Evolutionary conservation across 1,140 invertebrate species (phyloP).

Genomic region (Calliphora vicina): DNA sequence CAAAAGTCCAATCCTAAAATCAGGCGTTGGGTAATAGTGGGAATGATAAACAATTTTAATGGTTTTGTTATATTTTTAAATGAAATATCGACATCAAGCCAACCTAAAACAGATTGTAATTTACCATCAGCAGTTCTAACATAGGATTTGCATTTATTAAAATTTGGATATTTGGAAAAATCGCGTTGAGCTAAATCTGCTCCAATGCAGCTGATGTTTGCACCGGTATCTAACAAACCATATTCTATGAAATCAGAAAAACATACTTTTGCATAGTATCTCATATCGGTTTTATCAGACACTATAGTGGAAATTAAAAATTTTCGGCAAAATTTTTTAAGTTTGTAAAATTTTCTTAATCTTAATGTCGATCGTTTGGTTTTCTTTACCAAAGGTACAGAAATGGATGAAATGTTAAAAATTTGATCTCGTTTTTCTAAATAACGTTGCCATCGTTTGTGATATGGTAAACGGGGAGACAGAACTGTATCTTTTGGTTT

Average conservation of each 20-base stretch:
- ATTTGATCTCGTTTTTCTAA: neutral
- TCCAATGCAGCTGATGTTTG: too few relatives aligned
- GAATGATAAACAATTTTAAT: neutral
- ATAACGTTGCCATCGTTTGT: neutral
- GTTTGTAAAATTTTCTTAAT: neutral
- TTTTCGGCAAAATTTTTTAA: neutral
- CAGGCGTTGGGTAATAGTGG: neutral
- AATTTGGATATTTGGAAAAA: neutral
- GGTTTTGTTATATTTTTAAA: neutral
- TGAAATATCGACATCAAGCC: neutral
- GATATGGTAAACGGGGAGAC: neutral
- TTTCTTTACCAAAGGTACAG: neutral
- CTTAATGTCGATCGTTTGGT: neutral
- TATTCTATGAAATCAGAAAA: neutral
- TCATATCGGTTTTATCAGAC: neutral
- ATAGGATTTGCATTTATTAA: neutral
- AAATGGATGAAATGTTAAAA: neutral
- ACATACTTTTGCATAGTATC: neutral
- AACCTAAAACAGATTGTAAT: neutral
- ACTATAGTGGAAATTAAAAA: neutral
- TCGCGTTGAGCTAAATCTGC: neutral
- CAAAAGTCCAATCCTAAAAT: neutral
- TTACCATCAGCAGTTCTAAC: conserved; percentile 21
- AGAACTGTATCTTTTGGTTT: neutral
- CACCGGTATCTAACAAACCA: neutral